Evolutionary conservation across 1,140 invertebrate genomes (phyloP), one percentile per base, ranked within the genome.

Genomic region (Hyphantria cunea): DNA sequence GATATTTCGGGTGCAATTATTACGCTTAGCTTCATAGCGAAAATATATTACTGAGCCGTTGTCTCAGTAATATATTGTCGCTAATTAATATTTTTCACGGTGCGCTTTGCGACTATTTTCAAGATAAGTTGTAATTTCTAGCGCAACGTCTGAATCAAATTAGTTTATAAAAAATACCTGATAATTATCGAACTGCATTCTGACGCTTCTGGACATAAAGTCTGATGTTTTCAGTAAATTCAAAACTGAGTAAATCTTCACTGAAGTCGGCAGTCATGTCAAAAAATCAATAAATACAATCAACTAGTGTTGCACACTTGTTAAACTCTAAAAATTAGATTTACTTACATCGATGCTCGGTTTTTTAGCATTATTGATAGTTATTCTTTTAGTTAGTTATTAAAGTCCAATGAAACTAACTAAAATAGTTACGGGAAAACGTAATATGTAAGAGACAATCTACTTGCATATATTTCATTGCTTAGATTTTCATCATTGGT

Each of bases 201-300:
- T 70, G 39, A 44, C 41, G 48, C 8, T 32, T 60, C 42, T 42
- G 51, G n/a, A 42, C 34, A 51, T 60, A 44, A 7, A 25, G 15
- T 39, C 9, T 7, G 25, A 9, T 25, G 9, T 42, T 12, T 60
- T 13, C 9, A 13, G 7, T 42, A 51, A 50, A 33, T 60, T 60
- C 11, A 34, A 60, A 60, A 60, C 45, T 15, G 39, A 42, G 17
- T 25, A 42, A 17, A 52, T 58, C 5, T 69, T 52, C 34, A 58
- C 31, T 53, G 48, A 66, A 71, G 51, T 61, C 64, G 64, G 48
- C 48, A 34, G 60, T 64, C 68, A 79, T 56, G 74, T 79, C 72
- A 77, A 76, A 79, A 74, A 77, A 79, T 79, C 77, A 79, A 79
- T 79, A 77, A 72, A 72, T 62, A 70, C 51, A 49, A 33, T 8